phyloP scores from a whole-genome alignment of 1,140 invertebrate species.

The Thereuonema tuberculata region DNA sequence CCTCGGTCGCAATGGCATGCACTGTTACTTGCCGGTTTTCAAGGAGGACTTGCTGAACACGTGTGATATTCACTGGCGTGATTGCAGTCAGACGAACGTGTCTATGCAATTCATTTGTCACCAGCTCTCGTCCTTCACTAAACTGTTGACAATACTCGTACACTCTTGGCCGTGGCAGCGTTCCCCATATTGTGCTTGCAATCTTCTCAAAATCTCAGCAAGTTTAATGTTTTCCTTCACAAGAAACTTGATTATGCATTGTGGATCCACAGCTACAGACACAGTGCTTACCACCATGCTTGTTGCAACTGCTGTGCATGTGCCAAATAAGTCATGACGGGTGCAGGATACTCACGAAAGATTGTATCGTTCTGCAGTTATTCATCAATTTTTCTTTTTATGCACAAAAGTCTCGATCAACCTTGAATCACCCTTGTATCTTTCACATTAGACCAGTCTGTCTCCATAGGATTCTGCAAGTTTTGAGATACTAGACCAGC shows the following conservation, averaged over 20 bases:
- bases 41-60: not conserved
- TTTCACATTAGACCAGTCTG: no score
- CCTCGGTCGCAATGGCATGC: no score
- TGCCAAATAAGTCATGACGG: not conserved
- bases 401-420: not conserved
- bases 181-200: slow-evolving; percentile 4
- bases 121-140: slow-evolving; percentile 1
- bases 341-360: not conserved
- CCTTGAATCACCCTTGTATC: not conserved
- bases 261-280: not conserved
- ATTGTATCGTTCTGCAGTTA: not conserved
- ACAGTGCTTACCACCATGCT: not conserved
- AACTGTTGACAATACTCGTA: not conserved
- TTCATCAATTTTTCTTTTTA: not conserved
- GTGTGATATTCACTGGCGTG: not conserved
- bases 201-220: slow-evolving; percentile 5
- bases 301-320: slow-evolving; percentile 2
- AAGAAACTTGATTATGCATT: slow-evolving; percentile 3
- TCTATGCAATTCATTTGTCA: slow-evolving; percentile 4
- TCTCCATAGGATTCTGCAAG: no score
- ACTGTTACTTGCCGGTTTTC: no score
- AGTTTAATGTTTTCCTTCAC: slow-evolving; percentile 1
- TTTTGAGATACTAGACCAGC: no score
- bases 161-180: not conserved
- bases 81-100: not conserved